Conservation (phyloP, 2,797 vertebrate genomes). For the Enteromius mattozi region DNA sequence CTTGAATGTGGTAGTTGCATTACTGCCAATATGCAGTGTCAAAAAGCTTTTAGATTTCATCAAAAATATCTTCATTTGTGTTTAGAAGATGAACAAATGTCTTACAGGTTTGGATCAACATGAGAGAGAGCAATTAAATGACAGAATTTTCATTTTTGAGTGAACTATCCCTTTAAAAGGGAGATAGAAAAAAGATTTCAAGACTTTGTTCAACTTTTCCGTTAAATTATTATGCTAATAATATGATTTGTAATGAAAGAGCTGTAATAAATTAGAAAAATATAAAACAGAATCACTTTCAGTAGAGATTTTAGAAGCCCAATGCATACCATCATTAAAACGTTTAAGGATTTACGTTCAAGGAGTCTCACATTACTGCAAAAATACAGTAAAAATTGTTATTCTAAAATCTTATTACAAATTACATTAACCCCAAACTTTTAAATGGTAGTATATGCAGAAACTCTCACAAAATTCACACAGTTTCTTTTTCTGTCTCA, state of each 20-base stretch:
- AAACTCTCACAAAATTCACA: neutral
- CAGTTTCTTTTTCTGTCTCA: neutral
- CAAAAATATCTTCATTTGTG: neutral
- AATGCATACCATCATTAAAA: neutral
- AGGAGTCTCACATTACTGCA: neutral
- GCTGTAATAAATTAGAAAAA: neutral
- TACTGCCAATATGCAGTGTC: neutral
- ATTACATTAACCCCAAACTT: neutral
- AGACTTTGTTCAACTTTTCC: neutral
- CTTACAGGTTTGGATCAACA: neutral
- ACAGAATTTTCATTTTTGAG: neutral
- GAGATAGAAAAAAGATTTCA: neutral
- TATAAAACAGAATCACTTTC: neutral
- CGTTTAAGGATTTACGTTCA: neutral
- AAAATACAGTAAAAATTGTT: neutral
- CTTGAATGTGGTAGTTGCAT: neutral
- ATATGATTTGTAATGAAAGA: neutral
- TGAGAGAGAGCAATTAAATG: neutral
- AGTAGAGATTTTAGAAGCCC: neutral
- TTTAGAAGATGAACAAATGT: neutral
- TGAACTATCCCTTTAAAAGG: neutral
- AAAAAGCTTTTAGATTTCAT: neutral
- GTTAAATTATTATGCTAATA: neutral
- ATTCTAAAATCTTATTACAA: neutral
- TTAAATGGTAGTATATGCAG: neutral